Evolutionary conservation across 2,113 vertebrate species (phyloP).

Genomic region (Trematocara unimaculatum): DNA sequence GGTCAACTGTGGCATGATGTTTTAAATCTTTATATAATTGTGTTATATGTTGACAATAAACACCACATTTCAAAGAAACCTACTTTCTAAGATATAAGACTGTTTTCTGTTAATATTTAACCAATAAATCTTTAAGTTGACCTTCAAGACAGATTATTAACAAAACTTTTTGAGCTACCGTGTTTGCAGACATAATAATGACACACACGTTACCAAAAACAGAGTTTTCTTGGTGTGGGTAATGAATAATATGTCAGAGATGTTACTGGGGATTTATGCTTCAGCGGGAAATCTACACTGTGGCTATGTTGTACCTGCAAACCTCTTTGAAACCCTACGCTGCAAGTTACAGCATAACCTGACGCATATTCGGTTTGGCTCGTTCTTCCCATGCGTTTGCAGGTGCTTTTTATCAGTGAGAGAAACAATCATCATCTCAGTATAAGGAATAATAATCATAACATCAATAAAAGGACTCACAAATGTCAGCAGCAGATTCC

Average conservation of each 20-base stretch:
- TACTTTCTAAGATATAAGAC: background rate
- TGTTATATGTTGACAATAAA: background rate
- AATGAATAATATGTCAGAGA: background rate
- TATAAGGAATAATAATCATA: background rate
- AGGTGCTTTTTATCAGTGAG: background rate
- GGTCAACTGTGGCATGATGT: background rate
- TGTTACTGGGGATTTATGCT: background rate
- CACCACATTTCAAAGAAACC: background rate
- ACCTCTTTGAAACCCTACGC: background rate
- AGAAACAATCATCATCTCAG: background rate
- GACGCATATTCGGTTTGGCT: background rate
- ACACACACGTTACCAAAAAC: background rate
- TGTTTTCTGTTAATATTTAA: background rate
- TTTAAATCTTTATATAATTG: background rate
- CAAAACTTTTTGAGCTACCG: fast-evolving
- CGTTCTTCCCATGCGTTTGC: background rate
- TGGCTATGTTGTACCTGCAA: background rate
- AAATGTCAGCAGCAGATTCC: background rate
- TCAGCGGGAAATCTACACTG: background rate
- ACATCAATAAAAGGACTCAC: background rate
- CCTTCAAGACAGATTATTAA: background rate
- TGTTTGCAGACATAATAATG: background rate
- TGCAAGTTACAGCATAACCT: background rate
- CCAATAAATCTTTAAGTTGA: background rate
- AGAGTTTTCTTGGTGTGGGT: background rate